Evolutionary conservation across 1,140 invertebrate genomes (phyloP), one percentile per base, ranked within the genome.

Genomic region (Temnothorax nylanderi): DNA sequence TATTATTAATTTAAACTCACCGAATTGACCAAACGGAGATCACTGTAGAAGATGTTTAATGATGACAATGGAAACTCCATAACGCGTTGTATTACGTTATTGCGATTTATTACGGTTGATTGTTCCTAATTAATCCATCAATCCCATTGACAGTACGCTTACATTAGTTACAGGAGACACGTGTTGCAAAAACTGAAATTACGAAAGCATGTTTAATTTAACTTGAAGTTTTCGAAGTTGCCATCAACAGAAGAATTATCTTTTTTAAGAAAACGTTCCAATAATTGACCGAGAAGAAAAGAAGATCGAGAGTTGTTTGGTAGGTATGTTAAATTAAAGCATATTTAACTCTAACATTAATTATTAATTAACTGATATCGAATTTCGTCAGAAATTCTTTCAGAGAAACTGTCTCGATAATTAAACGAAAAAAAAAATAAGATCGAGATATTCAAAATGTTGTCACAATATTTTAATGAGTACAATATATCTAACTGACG

Each of bases 121-220:
- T 67, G 56, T 37, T 32, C 34, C 3, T 51, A 37, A 80, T 67
- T 67, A 67, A 80, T 26, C n/a, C 44, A 80, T 37, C 32, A 7
- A 51, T 34, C 11, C 2, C 6, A 6, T 16, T 34, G 7, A 78
- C n/a, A 51, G 32, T 8, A 65, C 8, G n/a, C 18, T 80, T 67
- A 18, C 16, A 51, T 67, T 49, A 67, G 8, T 67, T 67, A 67
- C 32, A 16, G n/a, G 11, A 65, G 26, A 65, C 7, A 0, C 26
- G 13, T 49, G 0, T 11, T 32, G 21, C 3, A 37, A 56, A 41
- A 75, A 16, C 8, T 37, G 11, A 34, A 78, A 49, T 47, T 49
- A 21, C 21, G 3, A 13, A 51, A 49, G 11, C 4, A 56, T 10
- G 1, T 67, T 13, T n/a, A 47, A 21, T 34, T 64, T 64, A 65